Conservation (phyloP, 2,888 invertebrate species). For the Norana najaformis region DNA sequence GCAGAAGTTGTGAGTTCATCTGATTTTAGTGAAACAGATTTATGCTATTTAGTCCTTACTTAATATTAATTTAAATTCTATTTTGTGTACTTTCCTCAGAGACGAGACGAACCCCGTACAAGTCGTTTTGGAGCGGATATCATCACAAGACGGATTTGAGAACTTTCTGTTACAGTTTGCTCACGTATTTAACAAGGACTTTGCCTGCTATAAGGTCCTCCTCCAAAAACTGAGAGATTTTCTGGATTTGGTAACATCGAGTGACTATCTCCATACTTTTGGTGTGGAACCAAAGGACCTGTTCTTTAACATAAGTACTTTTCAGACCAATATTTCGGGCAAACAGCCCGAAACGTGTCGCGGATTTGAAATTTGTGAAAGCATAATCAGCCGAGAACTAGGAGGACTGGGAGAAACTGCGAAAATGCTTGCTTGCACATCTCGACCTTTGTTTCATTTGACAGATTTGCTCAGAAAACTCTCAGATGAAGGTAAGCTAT, state of each 20-base stretch:
- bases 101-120: background rate
- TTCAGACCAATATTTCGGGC: background rate
- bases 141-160: background rate
- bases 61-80: too few relatives aligned
- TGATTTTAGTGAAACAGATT: too few relatives aligned
- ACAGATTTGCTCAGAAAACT: background rate
- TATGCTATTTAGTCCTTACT: too few relatives aligned
- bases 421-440: background rate
- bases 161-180: background rate
- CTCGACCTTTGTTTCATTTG: conserved; percentile 3
- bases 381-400: background rate
- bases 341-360: background rate
- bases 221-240: background rate
- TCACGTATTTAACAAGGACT: background rate
- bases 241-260: background rate
- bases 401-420: background rate
- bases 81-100: too few relatives aligned
- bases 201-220: background rate
- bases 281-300: background rate
- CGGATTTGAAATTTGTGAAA: background rate
- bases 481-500: background rate
- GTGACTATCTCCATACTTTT: background rate
- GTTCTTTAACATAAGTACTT: background rate
- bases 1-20: too few relatives aligned
- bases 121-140: background rate